Conservation (phyloP, 2,888 invertebrate genomes). For the Lottia gigantea region DNA sequence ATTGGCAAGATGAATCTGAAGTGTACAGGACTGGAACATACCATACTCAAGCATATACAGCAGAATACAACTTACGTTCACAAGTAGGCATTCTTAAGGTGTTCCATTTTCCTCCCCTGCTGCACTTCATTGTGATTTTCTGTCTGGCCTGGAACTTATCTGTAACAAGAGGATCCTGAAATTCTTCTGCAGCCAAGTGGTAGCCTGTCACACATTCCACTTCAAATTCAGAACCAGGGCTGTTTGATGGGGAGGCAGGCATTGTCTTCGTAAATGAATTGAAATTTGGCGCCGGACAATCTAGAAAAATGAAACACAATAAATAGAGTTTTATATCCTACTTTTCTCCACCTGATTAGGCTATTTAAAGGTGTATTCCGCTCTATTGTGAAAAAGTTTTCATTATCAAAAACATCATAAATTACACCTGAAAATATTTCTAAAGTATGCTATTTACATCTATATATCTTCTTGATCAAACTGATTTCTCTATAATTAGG, state of each 20-base stretch:
- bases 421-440: too few species aligned
- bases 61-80: slow-evolving; percentile 34
- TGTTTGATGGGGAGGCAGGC: slow-evolving; percentile 19
- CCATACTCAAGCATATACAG: too few species aligned
- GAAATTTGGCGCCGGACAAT: slow-evolving; percentile 43
- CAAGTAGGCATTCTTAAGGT: slow-evolving; percentile 35
- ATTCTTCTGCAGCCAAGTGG: slow-evolving; percentile 41
- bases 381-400: too few species aligned
- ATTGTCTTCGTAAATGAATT: slow-evolving; percentile 30
- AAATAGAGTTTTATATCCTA: not conserved
- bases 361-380: too few species aligned
- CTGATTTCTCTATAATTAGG: too few species aligned
- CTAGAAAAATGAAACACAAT: slow-evolving; percentile 27
- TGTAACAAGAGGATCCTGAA: slow-evolving; percentile 20
- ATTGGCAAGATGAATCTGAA: too few species aligned
- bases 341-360: too few species aligned
- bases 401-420: too few species aligned
- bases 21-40: too few species aligned
- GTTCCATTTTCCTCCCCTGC: slow-evolving; percentile 47
- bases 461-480: too few species aligned
- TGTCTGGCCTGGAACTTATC: not conserved
- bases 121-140: slow-evolving; percentile 34
- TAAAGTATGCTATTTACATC: too few species aligned
- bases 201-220: slow-evolving; percentile 47
- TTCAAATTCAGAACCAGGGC: slow-evolving; percentile 34